Percentiles rank a stretch among this genome's conserved stretches.
These are phyloP conservation scores for Rhea pennata DNA, from an alignment of 2,113 vertebrate species.

Conservation along the genomic window DNA sequence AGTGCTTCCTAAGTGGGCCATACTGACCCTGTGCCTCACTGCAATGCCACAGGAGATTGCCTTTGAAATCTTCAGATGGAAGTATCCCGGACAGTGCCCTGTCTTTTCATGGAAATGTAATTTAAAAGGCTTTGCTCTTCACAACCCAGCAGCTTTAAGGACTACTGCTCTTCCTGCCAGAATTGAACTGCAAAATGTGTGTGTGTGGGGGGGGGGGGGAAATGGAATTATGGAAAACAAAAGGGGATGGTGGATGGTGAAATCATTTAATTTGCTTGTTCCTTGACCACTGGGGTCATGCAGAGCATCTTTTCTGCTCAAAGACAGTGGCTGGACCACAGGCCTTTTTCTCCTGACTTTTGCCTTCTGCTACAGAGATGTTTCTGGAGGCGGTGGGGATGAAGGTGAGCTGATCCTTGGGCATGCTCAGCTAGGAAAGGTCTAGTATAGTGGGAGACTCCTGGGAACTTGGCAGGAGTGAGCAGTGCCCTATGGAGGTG, in stretches of 20 bases:
- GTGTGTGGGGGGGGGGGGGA: not conserved
- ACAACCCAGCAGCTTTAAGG: not conserved
- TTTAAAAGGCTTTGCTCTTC: not conserved
- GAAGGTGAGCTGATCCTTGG: not conserved
- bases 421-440: not conserved
- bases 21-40: not conserved
- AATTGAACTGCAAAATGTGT: not conserved
- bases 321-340: not conserved
- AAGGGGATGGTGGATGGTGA: not conserved
- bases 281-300: not conserved
- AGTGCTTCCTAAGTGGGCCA: fast-evolving
- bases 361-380: not conserved
- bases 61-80: not conserved
- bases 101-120: not conserved
- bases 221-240: not conserved
- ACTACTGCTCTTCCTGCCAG: not conserved
- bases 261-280: not conserved
- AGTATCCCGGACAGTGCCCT: not conserved
- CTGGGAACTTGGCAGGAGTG: not conserved
- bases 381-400: not conserved
- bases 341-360: not conserved
- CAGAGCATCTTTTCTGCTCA: not conserved
- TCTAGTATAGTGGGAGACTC: not conserved
- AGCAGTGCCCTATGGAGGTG: not conserved
- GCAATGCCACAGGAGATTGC: not conserved